Base-by-base conservation (phyloP, 35 echinoderm and acorn worm genomes). In the Apostichopus californicus region DNA sequence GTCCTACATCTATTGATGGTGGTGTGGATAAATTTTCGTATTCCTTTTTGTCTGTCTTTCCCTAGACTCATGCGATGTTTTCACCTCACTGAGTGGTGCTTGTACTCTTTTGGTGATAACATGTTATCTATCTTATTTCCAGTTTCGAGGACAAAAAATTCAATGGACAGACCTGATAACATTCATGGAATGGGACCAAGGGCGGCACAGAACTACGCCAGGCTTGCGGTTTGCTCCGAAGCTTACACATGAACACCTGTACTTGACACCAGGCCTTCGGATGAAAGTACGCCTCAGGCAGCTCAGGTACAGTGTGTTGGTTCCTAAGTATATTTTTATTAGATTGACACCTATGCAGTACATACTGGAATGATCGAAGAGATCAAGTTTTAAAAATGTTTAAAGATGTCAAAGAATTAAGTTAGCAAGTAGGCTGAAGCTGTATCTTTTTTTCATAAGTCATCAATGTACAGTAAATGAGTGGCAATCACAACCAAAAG, bases 251-350 rank as follows among this genome's bases (percentile, higher is more conserved):
- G 85, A 95, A 56, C 91, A 95, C 77, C 73, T 95, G 5, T 61
- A 95, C 34, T 63, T 95, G 8, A 93, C 94, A 55, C 91, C 94
- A 20, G 73, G 91, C 1, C 64, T 93, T 5, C 72, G 86, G 72
- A 95, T 95, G 94, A 89, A 86, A 60, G 94, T 95, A 57, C 79
- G 87, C 23, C 57, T 95, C 63, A n/a, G n/a, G 94, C 94, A 81
- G 94, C 84, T 57, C 94, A 95, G 86, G 94, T 95, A 78, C 28
- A 34, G 28, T 34, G 28, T 34, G 28, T 34, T 34, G 28, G 28
- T 34, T 34, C 28, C 28, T 34, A 1, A 34, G 28, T 34, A 0
- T 34, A 34, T 34, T 34, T 34, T 1, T 34, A n/a, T 34, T 34
- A 34, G 28, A 34, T 34, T 1, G 28, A 2, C 28, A 34, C 28